Base-by-base conservation (phyloP, 2,113 vertebrate genomes). In the Chloropsis cyanopogon region DNA sequence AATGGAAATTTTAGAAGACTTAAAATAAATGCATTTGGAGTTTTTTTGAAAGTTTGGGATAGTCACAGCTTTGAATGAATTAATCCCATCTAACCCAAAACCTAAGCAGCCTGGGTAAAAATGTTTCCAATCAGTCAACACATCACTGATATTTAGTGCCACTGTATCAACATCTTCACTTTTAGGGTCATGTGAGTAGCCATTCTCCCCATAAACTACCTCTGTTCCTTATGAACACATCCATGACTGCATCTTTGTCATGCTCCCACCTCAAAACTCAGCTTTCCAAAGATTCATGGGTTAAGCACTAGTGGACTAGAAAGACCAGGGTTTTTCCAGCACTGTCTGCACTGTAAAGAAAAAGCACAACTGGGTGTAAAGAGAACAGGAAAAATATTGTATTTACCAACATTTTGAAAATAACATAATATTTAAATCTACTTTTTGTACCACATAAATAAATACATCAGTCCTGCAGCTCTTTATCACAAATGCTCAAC, bases 281-380 rank as follows among this genome's bases (percentile, higher is more conserved):
- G 24, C 25, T 23, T 71, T 75, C 26, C n/a, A 75, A 61, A 66
- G 52, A 37, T 8, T 39, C 26, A 22, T 8, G 14, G 1, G 19
- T 44, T 60, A 82, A 78, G 59, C 24, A 86, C 23, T 2, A 77
- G 20, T 1, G 4, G 41, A 85, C 18, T 52, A 25, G 24, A 21
- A 84, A 66, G 12, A 64, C 12, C 2, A 0, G 0, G 3, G 12
- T 5, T 24, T 60, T 52, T 22, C 22, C n/a, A 73, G 11, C 5
- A 28, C 18, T 49, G 20, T 50, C 21, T 70, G 26, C 54, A 33
- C 16, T 80, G 65, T 13, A 35, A 63, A 79, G 35, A 44, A 61
- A 50, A 53, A 60, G 28, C 29, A 53, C 22, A 12, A 73, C 5
- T 31, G 2, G 4, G 3, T 14, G 4, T n/a, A 8, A 81, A 88